Percentiles rank a stretch among this genome's conserved stretches.
Conservation (phyloP, 2,113 vertebrate species). For the Trematocara macrostoma region DNA sequence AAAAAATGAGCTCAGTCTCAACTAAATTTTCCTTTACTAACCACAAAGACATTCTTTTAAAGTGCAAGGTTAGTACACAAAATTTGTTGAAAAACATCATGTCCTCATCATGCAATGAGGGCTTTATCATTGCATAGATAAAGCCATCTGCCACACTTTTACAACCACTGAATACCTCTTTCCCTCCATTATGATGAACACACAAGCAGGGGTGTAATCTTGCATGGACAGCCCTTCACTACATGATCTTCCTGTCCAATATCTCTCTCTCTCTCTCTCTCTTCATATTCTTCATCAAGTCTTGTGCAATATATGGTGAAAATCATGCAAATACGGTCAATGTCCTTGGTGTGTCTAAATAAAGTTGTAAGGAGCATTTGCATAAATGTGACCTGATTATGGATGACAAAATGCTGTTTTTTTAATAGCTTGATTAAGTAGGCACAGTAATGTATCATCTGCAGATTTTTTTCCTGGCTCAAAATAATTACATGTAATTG, state of each 20-base stretch:
- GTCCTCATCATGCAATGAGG: background rate
- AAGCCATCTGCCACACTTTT: background rate
- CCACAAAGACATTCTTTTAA: background rate
- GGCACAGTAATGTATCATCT: background rate
- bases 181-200: background rate
- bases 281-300: background rate
- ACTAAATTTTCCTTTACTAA: background rate
- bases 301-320: background rate
- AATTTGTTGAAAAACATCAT: background rate
- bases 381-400: background rate
- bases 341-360: background rate
- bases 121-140: background rate
- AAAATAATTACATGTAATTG: accelerated
- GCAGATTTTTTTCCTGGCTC: background rate
- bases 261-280: too few species aligned
- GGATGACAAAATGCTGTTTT: background rate
- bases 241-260: background rate
- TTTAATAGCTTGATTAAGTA: background rate
- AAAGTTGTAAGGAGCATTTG: background rate
- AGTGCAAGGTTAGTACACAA: background rate
- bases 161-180: background rate
- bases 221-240: background rate
- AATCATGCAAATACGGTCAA: background rate
- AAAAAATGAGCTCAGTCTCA: background rate
- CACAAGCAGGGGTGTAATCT: background rate